A percentile compares a stretch with the other conserved stretches of the same genome.
These are phyloP conservation scores for Thalassarche chlororhynchos DNA, from an alignment of 2,113 vertebrate genomes.

Conservation along the genomic window DNA sequence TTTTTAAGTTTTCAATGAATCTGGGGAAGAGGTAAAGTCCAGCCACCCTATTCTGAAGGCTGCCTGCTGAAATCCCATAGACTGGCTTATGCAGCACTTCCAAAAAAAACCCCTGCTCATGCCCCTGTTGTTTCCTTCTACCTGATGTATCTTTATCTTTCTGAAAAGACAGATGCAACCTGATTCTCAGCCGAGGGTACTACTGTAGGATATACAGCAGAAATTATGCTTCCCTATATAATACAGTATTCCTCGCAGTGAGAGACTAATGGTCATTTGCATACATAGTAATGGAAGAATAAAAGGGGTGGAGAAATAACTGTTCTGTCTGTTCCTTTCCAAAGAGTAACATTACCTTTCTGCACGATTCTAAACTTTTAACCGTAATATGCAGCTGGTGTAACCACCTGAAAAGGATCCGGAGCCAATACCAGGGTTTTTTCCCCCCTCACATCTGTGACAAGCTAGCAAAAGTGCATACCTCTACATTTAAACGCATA, in stretches of 20 bases:
- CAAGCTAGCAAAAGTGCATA: not conserved
- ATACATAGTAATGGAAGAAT: not conserved
- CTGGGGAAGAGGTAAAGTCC: not conserved
- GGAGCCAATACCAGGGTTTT: accelerated
- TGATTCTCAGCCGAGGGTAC: not conserved
- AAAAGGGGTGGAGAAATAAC: not conserved
- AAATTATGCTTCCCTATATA: not conserved
- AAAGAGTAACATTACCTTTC: not conserved
- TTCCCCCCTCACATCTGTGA: accelerated
- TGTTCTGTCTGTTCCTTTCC: not conserved
- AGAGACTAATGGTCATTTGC: not conserved
- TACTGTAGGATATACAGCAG: not conserved
- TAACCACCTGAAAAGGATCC: not conserved
- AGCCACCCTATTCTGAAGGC: not conserved
- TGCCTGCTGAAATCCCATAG: not conserved
- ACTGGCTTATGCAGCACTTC: not conserved
- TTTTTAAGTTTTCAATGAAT: not conserved
- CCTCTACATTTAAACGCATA: not conserved
- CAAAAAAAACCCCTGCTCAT: not conserved
- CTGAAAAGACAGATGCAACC: not conserved
- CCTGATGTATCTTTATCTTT: not conserved
- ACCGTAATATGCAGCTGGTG: not conserved
- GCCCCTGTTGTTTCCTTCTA: not conserved
- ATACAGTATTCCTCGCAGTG: not conserved
- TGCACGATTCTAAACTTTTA: not conserved